These are phyloP conservation scores for Rhynchomys soricoides DNA, from an alignment of 2,113 vertebrate genomes.

Conservation along the genomic window DNA sequence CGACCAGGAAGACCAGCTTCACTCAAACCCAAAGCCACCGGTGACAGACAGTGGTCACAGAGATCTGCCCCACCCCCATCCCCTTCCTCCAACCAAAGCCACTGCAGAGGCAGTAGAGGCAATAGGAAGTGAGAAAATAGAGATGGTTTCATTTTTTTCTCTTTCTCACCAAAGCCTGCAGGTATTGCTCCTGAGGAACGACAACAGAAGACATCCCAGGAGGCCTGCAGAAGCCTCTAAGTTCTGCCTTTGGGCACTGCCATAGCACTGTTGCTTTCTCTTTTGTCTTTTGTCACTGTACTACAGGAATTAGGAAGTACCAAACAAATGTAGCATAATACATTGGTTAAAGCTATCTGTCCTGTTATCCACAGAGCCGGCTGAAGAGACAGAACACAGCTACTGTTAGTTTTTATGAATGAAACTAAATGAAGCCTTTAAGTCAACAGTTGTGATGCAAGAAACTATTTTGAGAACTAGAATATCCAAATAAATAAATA, in stretches of 20 bases:
- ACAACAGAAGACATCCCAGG: conserved; percentile 46
- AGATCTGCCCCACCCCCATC: neutral
- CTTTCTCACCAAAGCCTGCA: conserved; percentile 50
- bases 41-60: conserved; percentile 44
- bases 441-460: neutral
- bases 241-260: conserved; percentile 45
- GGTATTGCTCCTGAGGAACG: conserved; percentile 34
- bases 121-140: conserved; percentile 27
- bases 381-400: neutral
- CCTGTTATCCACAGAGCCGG: neutral
- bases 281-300: neutral
- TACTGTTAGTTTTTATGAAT: neutral
- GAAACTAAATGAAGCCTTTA: conserved; percentile 31
- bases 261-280: conserved; percentile 52
- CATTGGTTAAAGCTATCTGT: neutral
- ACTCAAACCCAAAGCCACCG: neutral
- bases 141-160: conserved; percentile 41
- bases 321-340: conserved; percentile 48
- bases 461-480: neutral
- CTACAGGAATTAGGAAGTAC: conserved; percentile 19
- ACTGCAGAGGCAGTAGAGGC: conserved; percentile 37
- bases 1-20: neutral
- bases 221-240: neutral
- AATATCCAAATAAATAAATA: neutral
- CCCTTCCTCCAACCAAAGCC: neutral